phyloP scores from a whole-genome alignment of 2,797 vertebrate genomes.

The Pagetopsis macropterus region DNA sequence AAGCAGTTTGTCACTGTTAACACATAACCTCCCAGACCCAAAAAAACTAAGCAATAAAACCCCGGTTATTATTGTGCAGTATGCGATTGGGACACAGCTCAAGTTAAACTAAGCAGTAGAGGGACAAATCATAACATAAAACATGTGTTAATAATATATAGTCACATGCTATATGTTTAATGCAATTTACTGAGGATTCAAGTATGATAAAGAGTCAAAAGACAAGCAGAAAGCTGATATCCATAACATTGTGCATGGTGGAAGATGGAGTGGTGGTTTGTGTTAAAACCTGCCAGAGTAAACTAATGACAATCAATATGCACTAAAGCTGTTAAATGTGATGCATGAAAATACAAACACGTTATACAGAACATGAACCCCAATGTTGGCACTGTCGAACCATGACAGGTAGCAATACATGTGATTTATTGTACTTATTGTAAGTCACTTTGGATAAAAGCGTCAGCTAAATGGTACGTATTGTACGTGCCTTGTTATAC shows the following conservation, averaged over 20 bases:
- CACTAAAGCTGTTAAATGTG: neutral
- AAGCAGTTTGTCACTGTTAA: slow-evolving; percentile 9
- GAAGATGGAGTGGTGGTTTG: neutral
- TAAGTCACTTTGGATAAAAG: no score
- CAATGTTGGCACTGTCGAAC: neutral
- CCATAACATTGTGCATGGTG: slow-evolving; percentile 14
- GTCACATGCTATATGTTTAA: slow-evolving; percentile 30
- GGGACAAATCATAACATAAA: slow-evolving; percentile 50
- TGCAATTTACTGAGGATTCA: slow-evolving; percentile 20
- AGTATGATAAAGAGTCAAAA: slow-evolving; percentile 39
- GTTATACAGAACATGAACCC: no score
- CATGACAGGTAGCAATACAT: neutral
- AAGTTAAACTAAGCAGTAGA: slow-evolving; percentile 78
- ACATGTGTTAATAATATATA: slow-evolving; percentile 36
- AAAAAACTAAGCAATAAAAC: neutral
- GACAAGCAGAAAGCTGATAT: slow-evolving; percentile 60
- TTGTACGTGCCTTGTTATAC: no score
- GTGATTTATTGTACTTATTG: no score
- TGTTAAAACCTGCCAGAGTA: neutral
- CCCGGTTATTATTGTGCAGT: neutral
- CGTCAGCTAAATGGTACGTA: no score
- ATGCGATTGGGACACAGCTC: slow-evolving; percentile 70
- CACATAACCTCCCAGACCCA: neutral
- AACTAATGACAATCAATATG: neutral
- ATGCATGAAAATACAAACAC: neutral